phyloP scores from a whole-genome alignment of 2,888 invertebrate genomes.

The Torymus aiolomorphi region DNA sequence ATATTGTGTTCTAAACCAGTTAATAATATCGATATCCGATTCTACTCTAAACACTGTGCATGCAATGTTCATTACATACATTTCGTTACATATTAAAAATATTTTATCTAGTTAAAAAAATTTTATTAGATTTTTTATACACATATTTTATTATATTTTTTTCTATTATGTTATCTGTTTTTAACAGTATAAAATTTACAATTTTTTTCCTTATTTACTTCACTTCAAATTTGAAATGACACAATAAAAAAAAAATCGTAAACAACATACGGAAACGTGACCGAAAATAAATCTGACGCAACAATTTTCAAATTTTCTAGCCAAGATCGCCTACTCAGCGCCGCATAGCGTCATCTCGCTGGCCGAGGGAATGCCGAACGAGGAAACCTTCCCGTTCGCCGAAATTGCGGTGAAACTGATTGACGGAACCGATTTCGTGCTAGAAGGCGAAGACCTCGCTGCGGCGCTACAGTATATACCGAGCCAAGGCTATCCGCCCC shows the following conservation, averaged over 20 bases:
- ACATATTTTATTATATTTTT: no score
- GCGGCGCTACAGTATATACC: constrained; percentile 86
- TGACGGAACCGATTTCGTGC: constrained; percentile 77
- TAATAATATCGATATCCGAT: no score
- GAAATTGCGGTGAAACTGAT: constrained; percentile 79
- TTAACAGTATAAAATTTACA: background rate
- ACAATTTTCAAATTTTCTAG: constrained; percentile 65
- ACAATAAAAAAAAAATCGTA: background rate
- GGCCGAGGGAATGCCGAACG: constrained; percentile 87
- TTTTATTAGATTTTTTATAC: no score
- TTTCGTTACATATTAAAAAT: no score
- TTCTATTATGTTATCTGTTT: background rate
- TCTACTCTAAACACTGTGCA: no score
- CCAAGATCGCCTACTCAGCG: constrained; percentile 77
- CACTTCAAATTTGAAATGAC: no score
- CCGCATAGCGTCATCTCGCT: constrained; percentile 79
- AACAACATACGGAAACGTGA: background rate
- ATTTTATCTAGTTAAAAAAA: no score
- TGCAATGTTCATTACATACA: no score
- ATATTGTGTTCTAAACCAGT: no score
- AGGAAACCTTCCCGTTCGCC: constrained; percentile 83
- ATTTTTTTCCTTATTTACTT: background rate
- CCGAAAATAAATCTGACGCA: no score
- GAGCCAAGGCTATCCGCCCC: constrained; percentile 80
- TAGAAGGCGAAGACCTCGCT: constrained; percentile 80